Base-by-base conservation (phyloP, 30 jellyfish, hydroid and myxozoan genomes). In the Aurelia sp. region DNA sequence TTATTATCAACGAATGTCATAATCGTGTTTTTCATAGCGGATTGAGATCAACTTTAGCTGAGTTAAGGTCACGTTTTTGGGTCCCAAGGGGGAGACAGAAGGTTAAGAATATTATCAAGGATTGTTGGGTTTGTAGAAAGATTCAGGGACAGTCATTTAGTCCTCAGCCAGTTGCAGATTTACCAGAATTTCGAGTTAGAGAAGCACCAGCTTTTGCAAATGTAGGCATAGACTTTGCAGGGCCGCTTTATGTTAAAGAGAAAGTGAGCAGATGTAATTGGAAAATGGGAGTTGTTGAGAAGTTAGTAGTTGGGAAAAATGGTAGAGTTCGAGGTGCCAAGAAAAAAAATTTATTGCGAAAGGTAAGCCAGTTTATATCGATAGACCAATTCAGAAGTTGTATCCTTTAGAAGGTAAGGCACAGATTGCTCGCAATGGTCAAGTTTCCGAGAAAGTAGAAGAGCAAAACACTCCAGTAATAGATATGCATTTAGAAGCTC, bases 151-250 rank as follows among this genome's bases (percentile, higher is more conserved):
- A 70, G 27, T 58, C 91, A 33, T 81, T 27, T 51, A 20, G 52
- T 47, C 76, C 84, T 11, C 76, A 38, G 12, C 63, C 66, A 8
- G 35, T 51, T 53, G 91, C 84, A 19, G 76, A 66, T 31, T 65
- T 81, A 63, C 91, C 91, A 17, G 91, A 81, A 13, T 40, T 68
- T 52, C 33, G 92, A 70, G 92, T 82, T n/a, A 64, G 24, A 24
- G 59, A 69, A 60, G 85, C 18, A n/a, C 48, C 55, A 30, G 72
- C 85, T 11, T 27, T 27, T 27, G 33, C 33, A 27, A 27, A 27
- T 27, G 33, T 27, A 27, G 33, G 33, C 33, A 27, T 82, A 20
- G 92, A 82, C 50, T 82, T 69, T 82, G 85, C 79, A 3, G 92
- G 92, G 71, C 92, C 91, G 5, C 35, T 81, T 62, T 81, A 41